phyloP scores from a whole-genome alignment of 2,797 vertebrate species.

The Chiroxiphia lanceolata region DNA sequence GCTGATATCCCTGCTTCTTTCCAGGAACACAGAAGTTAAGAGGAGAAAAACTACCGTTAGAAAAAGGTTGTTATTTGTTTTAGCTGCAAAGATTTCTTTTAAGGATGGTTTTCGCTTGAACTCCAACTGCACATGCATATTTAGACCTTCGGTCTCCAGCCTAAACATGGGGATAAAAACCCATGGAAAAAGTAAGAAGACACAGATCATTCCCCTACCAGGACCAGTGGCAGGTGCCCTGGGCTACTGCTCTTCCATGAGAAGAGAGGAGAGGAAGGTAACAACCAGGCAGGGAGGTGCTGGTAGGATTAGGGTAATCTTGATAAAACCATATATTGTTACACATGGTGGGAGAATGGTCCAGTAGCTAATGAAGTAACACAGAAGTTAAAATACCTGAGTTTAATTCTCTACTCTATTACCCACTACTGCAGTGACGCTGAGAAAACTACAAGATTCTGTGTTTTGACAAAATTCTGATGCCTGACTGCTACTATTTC shows the following conservation, averaged over 20 bases:
- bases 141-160: not conserved
- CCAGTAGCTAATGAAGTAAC: not conserved
- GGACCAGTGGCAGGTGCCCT: not conserved
- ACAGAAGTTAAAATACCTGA: accelerated
- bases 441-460: not conserved
- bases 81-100: not conserved
- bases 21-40: not conserved
- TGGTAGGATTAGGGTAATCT: not conserved
- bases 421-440: not conserved
- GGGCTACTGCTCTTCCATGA: not conserved
- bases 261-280: not conserved
- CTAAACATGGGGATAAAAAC: not conserved
- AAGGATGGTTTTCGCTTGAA: not conserved
- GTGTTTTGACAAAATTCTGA: not conserved
- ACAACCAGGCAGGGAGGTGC: not conserved
- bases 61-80: not conserved
- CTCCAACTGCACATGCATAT: not conserved
- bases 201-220: not conserved
- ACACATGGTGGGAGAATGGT: not conserved
- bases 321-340: not conserved
- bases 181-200: not conserved
- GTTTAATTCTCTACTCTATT: not conserved
- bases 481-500: not conserved
- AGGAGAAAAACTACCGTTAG: accelerated
- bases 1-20: not conserved